A percentile compares a stretch with the other conserved stretches of the same genome.
phyloP scores from a whole-genome alignment of 2,888 invertebrate genomes.

The Campaea margaritaria region DNA sequence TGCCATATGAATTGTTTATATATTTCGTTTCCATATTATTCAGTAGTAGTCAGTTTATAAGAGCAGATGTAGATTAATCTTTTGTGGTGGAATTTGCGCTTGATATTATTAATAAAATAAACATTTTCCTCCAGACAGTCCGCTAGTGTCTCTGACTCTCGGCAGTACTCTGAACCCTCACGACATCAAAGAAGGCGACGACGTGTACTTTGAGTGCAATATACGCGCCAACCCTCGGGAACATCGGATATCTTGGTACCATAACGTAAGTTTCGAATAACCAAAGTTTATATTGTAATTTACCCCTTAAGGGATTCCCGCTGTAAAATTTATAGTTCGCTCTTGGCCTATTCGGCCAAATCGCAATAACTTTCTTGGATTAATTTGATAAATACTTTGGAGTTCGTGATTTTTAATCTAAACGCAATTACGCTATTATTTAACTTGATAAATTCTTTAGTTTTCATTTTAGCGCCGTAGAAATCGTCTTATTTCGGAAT shows the following conservation, averaged over 20 bases:
- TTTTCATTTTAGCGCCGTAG: neutral
- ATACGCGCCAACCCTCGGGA: constrained; percentile 94
- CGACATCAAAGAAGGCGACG: constrained; percentile 96
- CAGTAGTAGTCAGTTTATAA: too few relatives aligned
- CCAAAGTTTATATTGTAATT: constrained; percentile 45
- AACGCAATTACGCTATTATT: constrained; percentile 2
- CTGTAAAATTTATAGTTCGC: constrained; percentile 41
- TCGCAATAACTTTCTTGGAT: constrained; percentile 31
- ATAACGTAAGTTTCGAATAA: constrained; percentile 89
- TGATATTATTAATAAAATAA: constrained; percentile 36
- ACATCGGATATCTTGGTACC: constrained; percentile 95
- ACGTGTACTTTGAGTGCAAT: constrained; percentile 95
- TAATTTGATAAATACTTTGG: constrained; percentile 21
- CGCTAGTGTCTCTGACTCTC: constrained; percentile 87
- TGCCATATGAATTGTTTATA: too few relatives aligned
- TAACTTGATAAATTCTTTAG: neutral
- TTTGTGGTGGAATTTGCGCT: too few relatives aligned
- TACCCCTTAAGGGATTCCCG: constrained; percentile 37
- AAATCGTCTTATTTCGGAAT: neutral
- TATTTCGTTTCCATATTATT: too few relatives aligned
- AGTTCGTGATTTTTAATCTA: constrained; percentile 12
- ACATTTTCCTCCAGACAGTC: constrained; percentile 68
- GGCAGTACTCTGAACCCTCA: constrained; percentile 94
- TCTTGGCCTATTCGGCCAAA: constrained; percentile 32
- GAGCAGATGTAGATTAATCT: too few relatives aligned